Percentiles rank a stretch among this genome's conserved stretches.
Conservation (phyloP, 2,113 vertebrate species). For the Clarias batrachus region DNA sequence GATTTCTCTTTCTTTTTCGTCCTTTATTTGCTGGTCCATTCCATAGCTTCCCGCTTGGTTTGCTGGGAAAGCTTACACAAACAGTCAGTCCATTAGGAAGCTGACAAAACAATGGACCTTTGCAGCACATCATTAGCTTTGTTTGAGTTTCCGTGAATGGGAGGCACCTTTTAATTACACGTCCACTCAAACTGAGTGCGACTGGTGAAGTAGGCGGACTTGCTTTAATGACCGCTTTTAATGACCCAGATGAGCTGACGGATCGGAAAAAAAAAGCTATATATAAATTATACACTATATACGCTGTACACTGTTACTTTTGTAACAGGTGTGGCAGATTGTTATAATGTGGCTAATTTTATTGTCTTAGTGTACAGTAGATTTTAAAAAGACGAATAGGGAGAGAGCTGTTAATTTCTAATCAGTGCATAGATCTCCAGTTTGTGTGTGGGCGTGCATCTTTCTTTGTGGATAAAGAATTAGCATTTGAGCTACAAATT, state of each 20-base stretch:
- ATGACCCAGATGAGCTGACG: slow-evolving; percentile 39
- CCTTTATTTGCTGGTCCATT: slow-evolving; percentile 2
- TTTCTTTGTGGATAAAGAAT: not conserved
- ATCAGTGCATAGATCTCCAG: not conserved
- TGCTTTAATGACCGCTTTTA: slow-evolving; percentile 40
- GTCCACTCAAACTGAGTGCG: not conserved
- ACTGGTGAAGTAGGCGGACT: not conserved
- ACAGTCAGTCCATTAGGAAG: slow-evolving; percentile 19
- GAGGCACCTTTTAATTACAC: slow-evolving; percentile 29
- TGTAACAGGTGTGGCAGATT: not conserved
- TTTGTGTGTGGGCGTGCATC: not conserved
- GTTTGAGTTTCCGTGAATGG: slow-evolving; percentile 30
- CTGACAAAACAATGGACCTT: slow-evolving; percentile 13
- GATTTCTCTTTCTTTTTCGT: not conserved
- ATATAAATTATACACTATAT: not conserved
- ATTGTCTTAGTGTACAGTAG: not conserved
- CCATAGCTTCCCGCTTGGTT: not conserved
- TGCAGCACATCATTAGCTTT: slow-evolving; percentile 38
- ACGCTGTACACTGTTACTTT: not conserved
- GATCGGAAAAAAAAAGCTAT: not conserved
- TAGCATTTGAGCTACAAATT: not conserved
- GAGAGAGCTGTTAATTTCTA: not conserved
- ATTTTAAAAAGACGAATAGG: slow-evolving; percentile 8
- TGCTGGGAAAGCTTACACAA: slow-evolving; percentile 20
- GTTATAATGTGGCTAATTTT: slow-evolving; percentile 1